phyloP scores from a whole-genome alignment of 2,113 vertebrate genomes.

The Epinephelus cyanopodus region DNA sequence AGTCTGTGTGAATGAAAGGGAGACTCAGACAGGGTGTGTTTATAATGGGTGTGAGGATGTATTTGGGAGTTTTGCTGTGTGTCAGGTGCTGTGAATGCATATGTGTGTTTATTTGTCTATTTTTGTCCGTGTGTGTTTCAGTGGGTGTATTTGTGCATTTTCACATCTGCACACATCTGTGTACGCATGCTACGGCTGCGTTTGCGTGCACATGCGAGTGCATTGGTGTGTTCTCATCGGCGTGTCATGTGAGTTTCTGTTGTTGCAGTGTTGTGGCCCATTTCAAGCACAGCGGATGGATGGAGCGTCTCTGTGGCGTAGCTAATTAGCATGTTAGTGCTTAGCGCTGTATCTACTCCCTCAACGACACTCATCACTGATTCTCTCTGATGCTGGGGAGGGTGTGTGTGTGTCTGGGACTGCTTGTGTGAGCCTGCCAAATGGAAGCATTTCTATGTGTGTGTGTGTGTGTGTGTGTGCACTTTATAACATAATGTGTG shows the following conservation, averaged over 20 bases:
- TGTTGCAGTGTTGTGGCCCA: constrained; percentile 67
- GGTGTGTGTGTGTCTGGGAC: constrained; percentile 46
- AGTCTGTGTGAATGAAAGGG: constrained; percentile 54
- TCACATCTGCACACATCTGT: constrained; percentile 3
- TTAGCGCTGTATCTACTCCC: constrained; percentile 77
- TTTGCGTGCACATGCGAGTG: background rate
- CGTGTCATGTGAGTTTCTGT: constrained; percentile 53
- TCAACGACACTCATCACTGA: constrained; percentile 80
- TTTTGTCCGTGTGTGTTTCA: constrained; percentile 16
- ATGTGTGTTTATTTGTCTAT: constrained; percentile 25
- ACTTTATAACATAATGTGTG: constrained; percentile 49
- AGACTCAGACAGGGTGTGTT: constrained; percentile 47
- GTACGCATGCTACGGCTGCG: background rate
- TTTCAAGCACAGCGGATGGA: constrained; percentile 75
- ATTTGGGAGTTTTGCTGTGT: constrained; percentile 29
- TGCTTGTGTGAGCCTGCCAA: constrained; percentile 68
- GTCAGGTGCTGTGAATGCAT: constrained; percentile 24
- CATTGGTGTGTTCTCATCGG: constrained; percentile 32
- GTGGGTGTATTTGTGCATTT: constrained; percentile 2
- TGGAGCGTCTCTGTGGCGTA: constrained; percentile 76
- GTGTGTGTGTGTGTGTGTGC: too few relatives aligned
- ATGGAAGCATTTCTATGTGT: constrained; percentile 49
- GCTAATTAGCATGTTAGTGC: constrained; percentile 85
- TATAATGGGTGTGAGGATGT: constrained; percentile 32
- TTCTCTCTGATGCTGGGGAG: constrained; percentile 80